phyloP scores from a whole-genome alignment of 2,113 vertebrate genomes.

The Spilogale gracilis region DNA sequence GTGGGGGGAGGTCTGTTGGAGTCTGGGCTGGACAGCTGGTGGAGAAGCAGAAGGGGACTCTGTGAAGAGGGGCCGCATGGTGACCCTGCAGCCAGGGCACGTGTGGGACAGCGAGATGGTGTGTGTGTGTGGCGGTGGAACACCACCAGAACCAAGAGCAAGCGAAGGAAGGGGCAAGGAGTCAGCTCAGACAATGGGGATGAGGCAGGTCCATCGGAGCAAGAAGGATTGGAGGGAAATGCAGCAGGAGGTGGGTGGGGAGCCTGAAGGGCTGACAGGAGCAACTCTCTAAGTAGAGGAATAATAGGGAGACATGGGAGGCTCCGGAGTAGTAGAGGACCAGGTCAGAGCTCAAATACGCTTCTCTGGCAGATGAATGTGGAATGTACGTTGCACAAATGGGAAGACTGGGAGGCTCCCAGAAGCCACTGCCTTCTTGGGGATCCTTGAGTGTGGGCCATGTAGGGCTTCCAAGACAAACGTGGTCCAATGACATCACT shows the following conservation, averaged over 20 bases:
- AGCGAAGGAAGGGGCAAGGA: background rate
- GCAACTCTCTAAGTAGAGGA: too few species aligned
- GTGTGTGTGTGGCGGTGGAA: too few species aligned
- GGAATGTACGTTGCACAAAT: background rate
- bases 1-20: background rate
- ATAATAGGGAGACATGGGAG: background rate
- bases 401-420: background rate
- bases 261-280: background rate
- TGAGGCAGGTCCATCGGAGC: accelerated
- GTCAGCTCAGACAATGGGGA: background rate
- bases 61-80: background rate
- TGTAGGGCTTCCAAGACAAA: too few species aligned
- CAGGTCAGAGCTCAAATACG: background rate
- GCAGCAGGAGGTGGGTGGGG: too few species aligned
- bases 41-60: background rate
- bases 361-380: background rate
- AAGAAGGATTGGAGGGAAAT: background rate
- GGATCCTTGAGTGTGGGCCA: accelerated
- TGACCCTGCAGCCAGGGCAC: background rate
- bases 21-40: too few species aligned
- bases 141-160: background rate
- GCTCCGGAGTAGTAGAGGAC: accelerated
- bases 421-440: too few species aligned
- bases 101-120: accelerated
- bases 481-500: background rate